A percentile compares a stretch with the other conserved stretches of the same genome.
phyloP scores from a whole-genome alignment of 2,797 vertebrate genomes.

The Neopelma chrysocephalum region DNA sequence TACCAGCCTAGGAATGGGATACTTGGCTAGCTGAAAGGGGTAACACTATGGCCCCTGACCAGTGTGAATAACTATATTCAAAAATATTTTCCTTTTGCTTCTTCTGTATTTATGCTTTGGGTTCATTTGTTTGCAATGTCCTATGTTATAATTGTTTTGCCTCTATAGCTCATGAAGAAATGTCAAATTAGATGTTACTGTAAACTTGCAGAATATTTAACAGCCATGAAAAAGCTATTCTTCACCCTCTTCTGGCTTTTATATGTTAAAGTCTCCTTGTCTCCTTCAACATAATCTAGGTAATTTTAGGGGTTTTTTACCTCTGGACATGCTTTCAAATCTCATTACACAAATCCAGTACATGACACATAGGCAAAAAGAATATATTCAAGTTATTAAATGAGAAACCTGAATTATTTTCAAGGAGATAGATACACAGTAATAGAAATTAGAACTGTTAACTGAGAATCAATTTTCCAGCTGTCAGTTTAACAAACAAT shows the following conservation, averaged over 20 bases:
- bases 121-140: neutral
- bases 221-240: conserved; percentile 6
- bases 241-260: conserved; percentile 5
- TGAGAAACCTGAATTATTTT: conserved; percentile 2
- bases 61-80: neutral
- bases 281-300: conserved; percentile 1
- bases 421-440: neutral
- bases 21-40: neutral
- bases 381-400: conserved; percentile 38
- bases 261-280: conserved; percentile 19
- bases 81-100: neutral
- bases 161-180: conserved; percentile 35
- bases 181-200: conserved; percentile 10
- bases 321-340: conserved; percentile 45
- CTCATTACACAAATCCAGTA: conserved; percentile 50
- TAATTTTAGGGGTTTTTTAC: conserved; percentile 30
- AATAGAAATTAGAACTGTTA: conserved; percentile 24
- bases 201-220: conserved; percentile 51
- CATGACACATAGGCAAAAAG: neutral
- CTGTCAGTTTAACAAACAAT: conserved; percentile 4
- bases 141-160: conserved; percentile 1
- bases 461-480: conserved; percentile 17
- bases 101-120: neutral
- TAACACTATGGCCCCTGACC: neutral
- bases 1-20: neutral